Conservation (phyloP, 2,113 vertebrate genomes). For the Oryzias curvinotus region DNA sequence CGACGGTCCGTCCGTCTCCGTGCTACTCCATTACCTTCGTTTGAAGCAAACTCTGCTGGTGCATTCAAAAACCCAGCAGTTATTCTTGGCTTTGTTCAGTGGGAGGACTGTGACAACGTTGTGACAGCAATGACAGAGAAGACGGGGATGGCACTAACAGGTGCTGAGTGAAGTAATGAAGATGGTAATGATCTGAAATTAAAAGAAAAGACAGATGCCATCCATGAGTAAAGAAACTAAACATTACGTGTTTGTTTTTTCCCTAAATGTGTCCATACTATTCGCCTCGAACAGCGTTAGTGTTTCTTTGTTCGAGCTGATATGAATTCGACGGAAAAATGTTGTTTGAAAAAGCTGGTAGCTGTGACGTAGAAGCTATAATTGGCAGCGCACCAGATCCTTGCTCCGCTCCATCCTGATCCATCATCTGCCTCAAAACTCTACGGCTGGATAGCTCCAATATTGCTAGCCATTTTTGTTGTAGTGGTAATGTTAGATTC, state of each 20-base stretch:
- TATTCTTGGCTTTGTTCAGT: neutral
- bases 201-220: neutral
- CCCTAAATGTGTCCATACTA: no score
- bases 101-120: neutral
- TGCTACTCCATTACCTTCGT: neutral
- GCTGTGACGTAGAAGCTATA: no score
- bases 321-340: no score
- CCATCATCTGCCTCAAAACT: no score
- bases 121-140: conserved; percentile 13
- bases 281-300: no score
- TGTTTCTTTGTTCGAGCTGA: no score
- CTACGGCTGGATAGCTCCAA: no score
- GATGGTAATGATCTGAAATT: conserved; percentile 30
- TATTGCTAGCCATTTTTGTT: no score
- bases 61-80: neutral
- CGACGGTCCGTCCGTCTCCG: conserved; percentile 7
- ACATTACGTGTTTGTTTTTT: neutral
- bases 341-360: no score
- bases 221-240: neutral
- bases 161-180: conserved; percentile 54
- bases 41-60: neutral
- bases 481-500: no score
- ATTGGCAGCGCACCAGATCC: no score
- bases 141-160: conserved; percentile 9
- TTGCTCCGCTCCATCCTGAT: no score